Percentiles rank a stretch among this genome's conserved stretches.
phyloP scores from a whole-genome alignment of 1,140 invertebrate genomes.

The Uloborus diversus region DNA sequence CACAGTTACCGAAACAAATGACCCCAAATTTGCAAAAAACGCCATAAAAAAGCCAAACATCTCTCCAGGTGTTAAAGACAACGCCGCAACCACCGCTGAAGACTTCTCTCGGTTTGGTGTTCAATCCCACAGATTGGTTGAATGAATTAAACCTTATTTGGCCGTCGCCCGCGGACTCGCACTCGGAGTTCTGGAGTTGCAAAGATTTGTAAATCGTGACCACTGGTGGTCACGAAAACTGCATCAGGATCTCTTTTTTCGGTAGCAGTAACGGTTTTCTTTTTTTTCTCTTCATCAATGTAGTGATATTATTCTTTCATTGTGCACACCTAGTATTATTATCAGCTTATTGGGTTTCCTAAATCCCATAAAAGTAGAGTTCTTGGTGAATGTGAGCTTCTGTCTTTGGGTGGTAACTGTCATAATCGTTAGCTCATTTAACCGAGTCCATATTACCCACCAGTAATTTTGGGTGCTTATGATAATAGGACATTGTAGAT shows the following conservation, averaged over 20 bases:
- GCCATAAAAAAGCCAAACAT: background rate
- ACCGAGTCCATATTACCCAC: too few species aligned
- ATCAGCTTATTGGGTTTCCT: too few species aligned
- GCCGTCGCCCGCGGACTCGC: background rate
- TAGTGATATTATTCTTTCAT: too few species aligned
- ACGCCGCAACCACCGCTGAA: background rate
- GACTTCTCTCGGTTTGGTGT: background rate
- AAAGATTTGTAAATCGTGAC: conserved; percentile 19
- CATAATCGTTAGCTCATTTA: too few species aligned
- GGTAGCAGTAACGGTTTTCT: conserved; percentile 2
- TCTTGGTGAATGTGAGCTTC: too few species aligned
- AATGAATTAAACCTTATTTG: conserved; percentile 11
- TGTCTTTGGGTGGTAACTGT: too few species aligned
- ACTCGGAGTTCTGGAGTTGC: background rate
- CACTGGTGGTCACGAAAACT: conserved; percentile 13
- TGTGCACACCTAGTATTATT: too few species aligned
- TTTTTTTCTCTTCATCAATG: too few species aligned
- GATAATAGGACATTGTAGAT: too few species aligned
- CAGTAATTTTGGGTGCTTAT: too few species aligned
- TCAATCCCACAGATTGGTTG: conserved; percentile 10
- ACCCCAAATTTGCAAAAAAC: conserved; percentile 29
- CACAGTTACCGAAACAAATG: conserved; percentile 31
- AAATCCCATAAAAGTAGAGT: too few species aligned
- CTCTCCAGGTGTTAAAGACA: conserved; percentile 42
- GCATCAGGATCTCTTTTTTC: conserved; percentile 13